A percentile compares a stretch with the other conserved stretches of the same genome.
phyloP scores from a whole-genome alignment of 2,113 vertebrate species.

The Brachionichthys hirsutus region DNA sequence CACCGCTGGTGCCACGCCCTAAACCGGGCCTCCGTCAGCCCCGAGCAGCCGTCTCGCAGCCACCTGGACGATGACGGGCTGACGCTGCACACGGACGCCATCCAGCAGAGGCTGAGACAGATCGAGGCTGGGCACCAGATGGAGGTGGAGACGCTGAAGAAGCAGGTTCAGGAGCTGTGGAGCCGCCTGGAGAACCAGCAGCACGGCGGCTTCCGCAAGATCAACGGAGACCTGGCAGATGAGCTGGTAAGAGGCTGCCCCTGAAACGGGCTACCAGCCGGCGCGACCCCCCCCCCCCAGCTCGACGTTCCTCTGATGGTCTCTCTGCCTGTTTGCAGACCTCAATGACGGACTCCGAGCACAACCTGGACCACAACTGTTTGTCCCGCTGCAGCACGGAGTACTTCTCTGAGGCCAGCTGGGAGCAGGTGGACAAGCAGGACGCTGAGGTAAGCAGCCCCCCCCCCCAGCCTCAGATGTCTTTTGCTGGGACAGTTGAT shows the following conservation, averaged over 20 bases:
- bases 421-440: conserved; percentile 99
- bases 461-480: too few relatives aligned
- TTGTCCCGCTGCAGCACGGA: conserved; percentile 97
- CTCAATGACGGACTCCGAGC: conserved; percentile 92
- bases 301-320: not conserved
- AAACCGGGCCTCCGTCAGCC: conserved; percentile 76
- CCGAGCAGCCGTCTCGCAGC: conserved; percentile 86
- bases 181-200: conserved; percentile 93
- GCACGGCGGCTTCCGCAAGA: conserved; percentile 76
- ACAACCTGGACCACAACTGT: conserved; percentile 94
- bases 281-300: too few relatives aligned
- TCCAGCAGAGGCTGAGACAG: conserved; percentile 94
- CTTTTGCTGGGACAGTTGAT: too few relatives aligned
- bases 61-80: conserved; percentile 94
- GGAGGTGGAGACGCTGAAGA: conserved; percentile 94
- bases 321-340: conserved; percentile 75
- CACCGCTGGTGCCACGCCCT: conserved; percentile 81
- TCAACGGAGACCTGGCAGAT: conserved; percentile 90
- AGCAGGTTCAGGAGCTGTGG: conserved; percentile 93
- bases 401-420: conserved; percentile 98
- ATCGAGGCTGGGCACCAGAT: conserved; percentile 93
- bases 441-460: conserved; percentile 92
- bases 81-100: conserved; percentile 86
- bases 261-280: too few relatives aligned
- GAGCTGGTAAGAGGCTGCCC: conserved; percentile 84